Evolutionary conservation across 37 sponge, comb jelly and placozoan species (phyloP).

Genomic region (Mnemiopsis leidyi): DNA sequence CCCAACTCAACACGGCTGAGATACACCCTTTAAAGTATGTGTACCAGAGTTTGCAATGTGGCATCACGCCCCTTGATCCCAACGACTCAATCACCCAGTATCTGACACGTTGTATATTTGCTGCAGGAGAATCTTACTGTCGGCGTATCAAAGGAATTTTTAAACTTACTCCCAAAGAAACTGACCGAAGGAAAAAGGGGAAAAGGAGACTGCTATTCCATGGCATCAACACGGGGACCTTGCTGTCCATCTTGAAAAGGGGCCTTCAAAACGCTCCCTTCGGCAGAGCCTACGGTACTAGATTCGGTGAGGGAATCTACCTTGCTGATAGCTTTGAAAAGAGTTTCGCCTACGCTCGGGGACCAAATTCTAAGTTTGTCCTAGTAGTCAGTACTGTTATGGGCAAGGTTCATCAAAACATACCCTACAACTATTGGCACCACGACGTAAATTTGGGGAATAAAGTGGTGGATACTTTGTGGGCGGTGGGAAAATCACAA

Average conservation of each 20-base stretch:
- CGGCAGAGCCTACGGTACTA: background rate
- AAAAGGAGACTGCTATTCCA: background rate
- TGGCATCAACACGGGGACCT: background rate
- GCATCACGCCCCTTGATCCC: background rate
- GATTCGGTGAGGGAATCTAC: conserved; percentile 18
- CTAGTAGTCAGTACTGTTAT: background rate
- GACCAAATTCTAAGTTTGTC: background rate
- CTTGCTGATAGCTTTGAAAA: background rate
- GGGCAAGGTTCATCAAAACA: background rate
- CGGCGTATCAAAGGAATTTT: background rate
- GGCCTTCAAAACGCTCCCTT: background rate
- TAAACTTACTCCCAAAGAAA: background rate
- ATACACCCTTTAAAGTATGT: background rate
- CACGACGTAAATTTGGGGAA: background rate
- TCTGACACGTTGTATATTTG: background rate
- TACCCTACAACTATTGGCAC: background rate
- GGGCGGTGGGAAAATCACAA: background rate
- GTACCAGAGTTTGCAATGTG: background rate
- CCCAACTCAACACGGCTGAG: background rate
- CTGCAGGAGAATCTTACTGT: background rate
- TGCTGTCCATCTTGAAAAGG: conserved; percentile 10
- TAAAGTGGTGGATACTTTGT: background rate
- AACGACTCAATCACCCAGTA: background rate
- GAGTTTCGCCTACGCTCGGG: background rate
- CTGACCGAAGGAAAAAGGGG: background rate